Conservation (phyloP, 2,797 vertebrate species). For the Sebastiscus tertius region DNA sequence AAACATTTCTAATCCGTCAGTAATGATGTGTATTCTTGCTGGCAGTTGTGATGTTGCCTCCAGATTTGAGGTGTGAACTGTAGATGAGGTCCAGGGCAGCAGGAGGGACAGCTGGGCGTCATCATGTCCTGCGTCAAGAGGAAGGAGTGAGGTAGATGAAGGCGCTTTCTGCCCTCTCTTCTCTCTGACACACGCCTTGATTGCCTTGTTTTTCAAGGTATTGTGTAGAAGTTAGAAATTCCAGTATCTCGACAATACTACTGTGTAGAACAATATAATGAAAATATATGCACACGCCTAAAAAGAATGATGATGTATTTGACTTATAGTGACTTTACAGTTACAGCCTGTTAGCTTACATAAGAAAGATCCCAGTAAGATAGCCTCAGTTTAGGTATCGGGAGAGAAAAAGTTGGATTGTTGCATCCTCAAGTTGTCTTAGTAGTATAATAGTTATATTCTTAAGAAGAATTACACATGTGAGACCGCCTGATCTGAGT, state of each 20-base stretch:
- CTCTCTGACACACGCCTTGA: too few relatives aligned
- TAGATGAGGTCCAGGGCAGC: background rate
- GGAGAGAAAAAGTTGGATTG: background rate
- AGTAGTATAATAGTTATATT: background rate
- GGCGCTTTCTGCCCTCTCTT: background rate
- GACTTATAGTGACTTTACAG: background rate
- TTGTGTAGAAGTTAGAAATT: too few relatives aligned
- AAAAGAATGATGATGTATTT: background rate
- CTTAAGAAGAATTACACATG: background rate
- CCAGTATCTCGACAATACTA: background rate
- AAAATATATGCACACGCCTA: background rate
- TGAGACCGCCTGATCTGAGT: background rate
- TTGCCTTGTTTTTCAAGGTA: too few relatives aligned
- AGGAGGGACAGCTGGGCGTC: background rate
- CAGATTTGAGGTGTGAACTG: background rate
- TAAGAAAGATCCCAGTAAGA: background rate
- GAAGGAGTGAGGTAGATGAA: background rate
- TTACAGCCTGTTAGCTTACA: background rate
- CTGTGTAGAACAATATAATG: background rate
- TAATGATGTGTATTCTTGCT: background rate
- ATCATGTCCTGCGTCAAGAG: conserved; percentile 1
- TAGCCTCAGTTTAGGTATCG: too few relatives aligned
- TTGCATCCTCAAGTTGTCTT: background rate
- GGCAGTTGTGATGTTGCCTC: background rate
- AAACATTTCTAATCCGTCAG: background rate